Evolutionary conservation across 2,888 invertebrate genomes (phyloP), one percentile per base, ranked within the genome.

Genomic region (Pseudoips prasinana): DNA sequence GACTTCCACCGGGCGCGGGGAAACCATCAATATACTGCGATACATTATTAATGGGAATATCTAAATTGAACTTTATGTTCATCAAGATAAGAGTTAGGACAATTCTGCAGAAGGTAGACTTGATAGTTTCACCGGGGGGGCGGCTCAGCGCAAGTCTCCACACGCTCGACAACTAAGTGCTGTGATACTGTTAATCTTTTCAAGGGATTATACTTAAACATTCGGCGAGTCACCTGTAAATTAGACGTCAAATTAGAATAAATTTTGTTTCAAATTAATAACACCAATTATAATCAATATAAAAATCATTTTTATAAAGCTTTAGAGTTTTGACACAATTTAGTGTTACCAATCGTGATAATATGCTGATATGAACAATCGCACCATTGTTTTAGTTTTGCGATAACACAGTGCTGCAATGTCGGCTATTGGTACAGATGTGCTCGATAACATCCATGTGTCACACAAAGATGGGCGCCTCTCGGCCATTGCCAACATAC

Each of bases 211-310:
- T 83, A 84, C 82, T 83, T 82, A 86, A 86, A 84, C 68, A 68
- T 65, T 85, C 87, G 86, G 74, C 88, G 87, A 82, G 73, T 81
- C 83, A 88, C 88, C 88, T 88, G 88, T 65, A 87, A 88, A 87
- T 78, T 87, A 88, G 87, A 87, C 74, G 75, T 82, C 79, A 82
- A 83, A 88, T 88, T 88, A 88, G 87, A 88, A 83, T 82, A 70
- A 77, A 80, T 87, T 88, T 80, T 86, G 84, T 69, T 67, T 82
- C 81, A 84, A 70, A 80, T 80, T 71, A 57, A 68, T 60, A 68
- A 74, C 74, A 84, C 86, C 86, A 87, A 85, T 86, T 69, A 71
- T 61, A 56, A 66, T 62, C 59, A 58, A 68, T 53, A 58, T 45
- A 54, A 59, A 61, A 62, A 57, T 52, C 38, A 50, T 57, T 33